These are phyloP conservation scores for Oscheius onirici DNA, from an alignment of 2,888 invertebrate species.

Conservation along the genomic window DNA sequence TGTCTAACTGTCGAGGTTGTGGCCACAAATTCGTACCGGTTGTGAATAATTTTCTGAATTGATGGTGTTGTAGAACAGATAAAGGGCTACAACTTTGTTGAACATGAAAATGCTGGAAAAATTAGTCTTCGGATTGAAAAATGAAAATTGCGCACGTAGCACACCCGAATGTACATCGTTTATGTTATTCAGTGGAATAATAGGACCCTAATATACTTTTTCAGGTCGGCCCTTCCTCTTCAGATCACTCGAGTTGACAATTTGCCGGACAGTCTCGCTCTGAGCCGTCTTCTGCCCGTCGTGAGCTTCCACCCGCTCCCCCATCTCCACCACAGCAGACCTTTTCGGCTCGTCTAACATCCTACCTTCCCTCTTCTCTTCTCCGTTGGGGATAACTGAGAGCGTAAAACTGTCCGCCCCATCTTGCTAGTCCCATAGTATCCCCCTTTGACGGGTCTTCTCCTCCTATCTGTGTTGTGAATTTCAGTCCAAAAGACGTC, in stretches of 20 bases:
- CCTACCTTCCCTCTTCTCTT: conserved; percentile 48
- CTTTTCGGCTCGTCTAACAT: conserved; percentile 45
- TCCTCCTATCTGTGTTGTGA: background rate
- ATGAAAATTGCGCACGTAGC: background rate
- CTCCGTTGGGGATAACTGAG: conserved; percentile 44
- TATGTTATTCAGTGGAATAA: too few relatives aligned
- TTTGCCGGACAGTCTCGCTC: conserved; percentile 56
- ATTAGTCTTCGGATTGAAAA: too few relatives aligned
- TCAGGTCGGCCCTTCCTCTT: conserved; percentile 36
- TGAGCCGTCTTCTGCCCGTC: conserved; percentile 30
- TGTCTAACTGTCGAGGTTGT: too few relatives aligned
- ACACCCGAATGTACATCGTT: background rate
- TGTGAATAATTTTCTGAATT: too few relatives aligned
- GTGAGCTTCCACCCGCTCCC: background rate
- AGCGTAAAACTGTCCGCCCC: conserved; percentile 5
- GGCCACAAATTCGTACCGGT: too few relatives aligned
- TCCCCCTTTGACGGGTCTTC: conserved; percentile 19
- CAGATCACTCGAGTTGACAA: conserved; percentile 49
- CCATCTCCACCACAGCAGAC: conserved; percentile 36
- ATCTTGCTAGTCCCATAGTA: conserved; percentile 12
- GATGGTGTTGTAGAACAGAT: too few relatives aligned
- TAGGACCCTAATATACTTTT: conserved; percentile 8
- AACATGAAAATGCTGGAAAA: too few relatives aligned
- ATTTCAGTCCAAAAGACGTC: background rate
- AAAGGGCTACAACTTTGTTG: too few relatives aligned